Evolutionary conservation across 2,888 invertebrate species (phyloP), one percentile per base, ranked within the genome.

Genomic region (Lapara coniferarum): DNA sequence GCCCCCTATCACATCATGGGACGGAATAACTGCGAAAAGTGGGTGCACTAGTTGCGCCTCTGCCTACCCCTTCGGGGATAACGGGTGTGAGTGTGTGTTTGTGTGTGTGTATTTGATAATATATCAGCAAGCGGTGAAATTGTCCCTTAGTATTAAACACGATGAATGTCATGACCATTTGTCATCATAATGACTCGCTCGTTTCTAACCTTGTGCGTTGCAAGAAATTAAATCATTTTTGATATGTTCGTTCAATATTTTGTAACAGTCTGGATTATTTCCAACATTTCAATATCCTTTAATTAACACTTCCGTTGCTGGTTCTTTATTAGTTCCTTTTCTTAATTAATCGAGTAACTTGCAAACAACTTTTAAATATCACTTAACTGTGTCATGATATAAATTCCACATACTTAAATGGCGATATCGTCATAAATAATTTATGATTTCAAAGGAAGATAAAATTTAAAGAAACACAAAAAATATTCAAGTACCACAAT

Each of bases 251-350:
- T 2, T 37, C 8, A 37, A 37, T 37, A 37, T 19, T 25, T 63
- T 10, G 10, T 55, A 19, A 63, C 14, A 16, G 46, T 16, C 13
- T 46, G 19, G 46, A 25, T 49, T 49, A 63, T 49, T 49, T 49
- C 63, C 13, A 19, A 63, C 13, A 49, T 46, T 49, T 59, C 44
- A 59, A 63, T 63, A 63, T 63, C 63, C 63, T 46, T 63, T 49
- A 63, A 49, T 63, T 46, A 63, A 63, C 2, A 19, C 49, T 63
- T 63, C 63, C 63, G 19, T 13, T 13, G 49, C 57, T 8, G 12
- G 49, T 63, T 46, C 63, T 63, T 63, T 63, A 63, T 63, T 46
- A 49, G 63, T 49, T 63, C 63, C 63, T 63, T 63, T 49, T 25
- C 16, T 63, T 63, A 49, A 63, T 63, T 63, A 63, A 49, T 19